phyloP scores from a whole-genome alignment of 1,140 invertebrate species.

The Heliconius congener region DNA sequence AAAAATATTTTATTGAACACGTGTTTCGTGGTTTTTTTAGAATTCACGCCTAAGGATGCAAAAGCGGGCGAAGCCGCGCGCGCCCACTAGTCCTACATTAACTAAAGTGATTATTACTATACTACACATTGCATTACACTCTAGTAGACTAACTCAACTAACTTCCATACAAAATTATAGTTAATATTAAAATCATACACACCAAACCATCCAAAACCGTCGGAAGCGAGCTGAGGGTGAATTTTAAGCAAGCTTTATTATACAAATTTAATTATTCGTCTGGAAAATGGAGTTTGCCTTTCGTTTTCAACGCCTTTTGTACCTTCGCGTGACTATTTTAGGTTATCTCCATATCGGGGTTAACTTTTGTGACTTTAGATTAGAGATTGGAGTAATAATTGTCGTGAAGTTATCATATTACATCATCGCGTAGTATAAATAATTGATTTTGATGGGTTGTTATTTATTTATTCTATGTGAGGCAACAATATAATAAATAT shows the following conservation, averaged over 20 bases:
- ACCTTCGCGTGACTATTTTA: conserved; percentile 48
- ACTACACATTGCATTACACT: neutral
- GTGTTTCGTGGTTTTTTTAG: too few species aligned
- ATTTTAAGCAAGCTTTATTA: conserved; percentile 40
- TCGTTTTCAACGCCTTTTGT: conserved; percentile 46
- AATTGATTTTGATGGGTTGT: neutral
- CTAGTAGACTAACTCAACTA: neutral
- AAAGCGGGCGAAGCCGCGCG: too few species aligned
- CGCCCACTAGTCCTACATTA: too few species aligned
- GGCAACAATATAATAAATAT: neutral
- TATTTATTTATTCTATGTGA: neutral
- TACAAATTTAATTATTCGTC: conserved; percentile 44
- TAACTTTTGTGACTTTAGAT: conserved; percentile 50
- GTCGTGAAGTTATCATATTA: neutral
- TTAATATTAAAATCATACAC: conserved; percentile 41
- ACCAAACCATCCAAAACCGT: conserved; percentile 30
- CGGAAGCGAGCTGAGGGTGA: conserved; percentile 34
- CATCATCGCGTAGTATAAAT: neutral
- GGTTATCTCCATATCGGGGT: conserved; percentile 35
- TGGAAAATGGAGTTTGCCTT: conserved; percentile 45
- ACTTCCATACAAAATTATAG: conserved; percentile 25
- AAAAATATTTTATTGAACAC: too few species aligned
- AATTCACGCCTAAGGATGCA: too few species aligned
- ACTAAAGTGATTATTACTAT: too few species aligned
- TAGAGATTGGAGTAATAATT: conserved; percentile 33